Evolutionary conservation across 2,797 vertebrate species (phyloP), one percentile per base, ranked within the genome.

Genomic region (Pseudochirops cupreus): DNA sequence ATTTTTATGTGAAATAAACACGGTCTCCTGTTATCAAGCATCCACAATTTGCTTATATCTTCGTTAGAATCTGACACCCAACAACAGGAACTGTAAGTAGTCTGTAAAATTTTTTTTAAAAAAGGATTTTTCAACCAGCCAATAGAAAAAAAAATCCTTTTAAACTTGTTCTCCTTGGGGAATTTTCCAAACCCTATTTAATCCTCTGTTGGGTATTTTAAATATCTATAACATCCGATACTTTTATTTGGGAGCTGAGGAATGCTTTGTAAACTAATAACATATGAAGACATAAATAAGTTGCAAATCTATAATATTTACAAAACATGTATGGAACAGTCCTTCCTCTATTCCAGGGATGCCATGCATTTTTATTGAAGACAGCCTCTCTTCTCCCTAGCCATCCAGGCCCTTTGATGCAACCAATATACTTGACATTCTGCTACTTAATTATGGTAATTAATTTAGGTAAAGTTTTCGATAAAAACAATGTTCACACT

Each of bases 401-500:
- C 97, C 98, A 98, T 97, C 96, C 98, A 98, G 98, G 98, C 98
- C 98, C 99, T 99, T 98, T 99, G 98, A 98, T 96, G 98, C 98
- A 98, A 99, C 99, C 99, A 99, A 98, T 99, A 98, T 98, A 99
- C 99, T 99, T 99, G 99, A 99, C 99, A 99, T 99, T 99, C 98
- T 98, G 98, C 99, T 99, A 98, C 99, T 99, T 99, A 99, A 99
- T 99, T 99, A 99, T 99, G 99, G 99, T 99, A 99, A 99, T 99
- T 99, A 99, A 99, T 99, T 99, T 99, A 99, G 99, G 99, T 99
- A 99, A 99, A 99, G 99, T 99, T 99, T 99, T 99, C 98, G 99
- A 99, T 99, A 99, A 99, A 99, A 99, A 99, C 99, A 99, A 99
- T 99, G 99, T 99, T 99, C 99, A 99, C 99, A 99, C 99, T 99